phyloP scores from a whole-genome alignment of 2,113 vertebrate species.

The Cebidichthys violaceus region DNA sequence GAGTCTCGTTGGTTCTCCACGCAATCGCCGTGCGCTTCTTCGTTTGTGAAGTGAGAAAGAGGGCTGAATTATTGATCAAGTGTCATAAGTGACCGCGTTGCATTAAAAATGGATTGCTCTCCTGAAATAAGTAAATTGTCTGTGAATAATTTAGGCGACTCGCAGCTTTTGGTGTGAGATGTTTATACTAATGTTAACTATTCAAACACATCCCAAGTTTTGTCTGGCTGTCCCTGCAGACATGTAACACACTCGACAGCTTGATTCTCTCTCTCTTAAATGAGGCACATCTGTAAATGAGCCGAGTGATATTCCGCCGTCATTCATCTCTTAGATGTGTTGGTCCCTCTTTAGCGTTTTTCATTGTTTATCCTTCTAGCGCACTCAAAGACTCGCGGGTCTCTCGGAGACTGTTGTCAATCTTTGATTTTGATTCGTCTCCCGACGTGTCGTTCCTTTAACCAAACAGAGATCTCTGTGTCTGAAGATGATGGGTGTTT shows the following conservation, averaged over 20 bases:
- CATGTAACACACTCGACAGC: conserved; percentile 32
- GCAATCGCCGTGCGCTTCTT: conserved; percentile 5
- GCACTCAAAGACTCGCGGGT: conserved; percentile 10
- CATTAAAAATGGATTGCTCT: conserved; percentile 81
- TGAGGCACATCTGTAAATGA: conserved; percentile 52
- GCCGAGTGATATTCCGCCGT: not conserved
- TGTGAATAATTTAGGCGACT: conserved; percentile 78
- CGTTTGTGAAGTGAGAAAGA: conserved; percentile 68
- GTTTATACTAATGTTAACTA: conserved; percentile 81
- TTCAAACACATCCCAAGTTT: conserved; percentile 61
- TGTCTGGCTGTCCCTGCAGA: conserved; percentile 61
- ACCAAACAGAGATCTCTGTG: conserved; percentile 30
- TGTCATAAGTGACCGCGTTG: conserved; percentile 77
- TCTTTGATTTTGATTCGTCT: conserved; percentile 45
- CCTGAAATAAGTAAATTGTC: conserved; percentile 81
- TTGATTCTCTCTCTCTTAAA: conserved; percentile 20
- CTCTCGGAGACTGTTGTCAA: conserved; percentile 40
- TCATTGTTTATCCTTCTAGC: conserved; percentile 30
- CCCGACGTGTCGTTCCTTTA: conserved; percentile 11
- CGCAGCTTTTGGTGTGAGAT: conserved; percentile 53
- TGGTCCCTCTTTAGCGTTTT: not conserved
- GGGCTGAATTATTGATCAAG: conserved; percentile 78
- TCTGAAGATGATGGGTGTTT: conserved; percentile 51
- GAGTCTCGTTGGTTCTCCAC: conserved; percentile 36
- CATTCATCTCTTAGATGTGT: not conserved